Conservation (phyloP, 2,113 vertebrate species). For the Hippocampus abdominalis region DNA sequence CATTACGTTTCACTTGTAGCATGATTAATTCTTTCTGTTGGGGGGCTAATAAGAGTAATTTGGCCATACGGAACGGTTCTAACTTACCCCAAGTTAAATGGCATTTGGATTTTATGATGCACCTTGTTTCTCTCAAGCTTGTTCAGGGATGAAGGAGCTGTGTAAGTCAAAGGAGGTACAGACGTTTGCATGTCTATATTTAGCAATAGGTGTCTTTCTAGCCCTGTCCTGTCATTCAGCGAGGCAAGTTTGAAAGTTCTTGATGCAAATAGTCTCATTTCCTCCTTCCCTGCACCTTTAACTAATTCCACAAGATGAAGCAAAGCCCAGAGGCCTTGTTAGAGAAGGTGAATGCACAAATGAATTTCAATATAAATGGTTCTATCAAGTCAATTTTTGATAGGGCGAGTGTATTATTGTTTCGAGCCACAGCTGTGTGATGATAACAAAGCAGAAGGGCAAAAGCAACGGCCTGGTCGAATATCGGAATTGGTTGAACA, state of each 20-base stretch:
- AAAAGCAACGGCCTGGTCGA: slow-evolving; percentile 20
- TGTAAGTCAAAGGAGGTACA: slow-evolving; percentile 53
- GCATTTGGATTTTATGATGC: slow-evolving; percentile 50
- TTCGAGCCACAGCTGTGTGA: slow-evolving; percentile 37
- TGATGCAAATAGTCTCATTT: slow-evolving; percentile 65
- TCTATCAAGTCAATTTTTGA: slow-evolving; percentile 52
- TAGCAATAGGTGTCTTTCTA: slow-evolving; percentile 37
- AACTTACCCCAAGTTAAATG: slow-evolving; percentile 44
- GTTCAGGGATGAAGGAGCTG: slow-evolving; percentile 53
- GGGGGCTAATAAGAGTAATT: slow-evolving; percentile 62
- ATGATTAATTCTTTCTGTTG: slow-evolving; percentile 58
- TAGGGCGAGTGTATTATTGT: slow-evolving; percentile 55
- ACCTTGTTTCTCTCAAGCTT: slow-evolving; percentile 49
- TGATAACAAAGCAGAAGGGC: slow-evolving; percentile 32
- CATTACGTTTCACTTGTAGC: slow-evolving; percentile 42
- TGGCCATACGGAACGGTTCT: slow-evolving; percentile 30
- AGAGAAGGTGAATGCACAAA: slow-evolving; percentile 45
- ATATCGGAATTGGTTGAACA: slow-evolving; percentile 35
- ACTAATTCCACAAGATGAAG: slow-evolving; percentile 56
- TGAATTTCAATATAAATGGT: slow-evolving; percentile 58
- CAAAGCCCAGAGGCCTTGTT: slow-evolving; percentile 54
- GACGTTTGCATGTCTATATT: slow-evolving; percentile 45
- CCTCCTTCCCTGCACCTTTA: slow-evolving; percentile 54
- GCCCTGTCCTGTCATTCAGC: slow-evolving; percentile 39
- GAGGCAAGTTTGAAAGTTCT: slow-evolving; percentile 42